Evolutionary conservation across 2,113 vertebrate species (phyloP).

Genomic region (Oenanthe oenanthe): DNA sequence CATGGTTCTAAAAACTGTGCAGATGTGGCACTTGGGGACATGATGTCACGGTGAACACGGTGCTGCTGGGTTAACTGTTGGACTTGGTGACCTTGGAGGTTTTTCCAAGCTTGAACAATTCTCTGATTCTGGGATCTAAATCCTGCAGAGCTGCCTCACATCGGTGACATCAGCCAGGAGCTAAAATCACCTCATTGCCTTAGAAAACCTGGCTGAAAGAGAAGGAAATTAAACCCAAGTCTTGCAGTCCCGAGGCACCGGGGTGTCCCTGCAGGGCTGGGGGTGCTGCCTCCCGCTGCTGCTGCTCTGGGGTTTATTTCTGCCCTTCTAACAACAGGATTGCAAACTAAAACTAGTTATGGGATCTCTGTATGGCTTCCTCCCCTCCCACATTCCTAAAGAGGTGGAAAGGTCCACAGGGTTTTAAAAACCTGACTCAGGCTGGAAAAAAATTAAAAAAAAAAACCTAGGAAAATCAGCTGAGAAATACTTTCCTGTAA

Average conservation of each 20-base stretch:
- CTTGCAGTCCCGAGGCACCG: not conserved
- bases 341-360: not conserved
- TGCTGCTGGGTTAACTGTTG: not conserved
- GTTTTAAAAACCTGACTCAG: constrained; percentile 4
- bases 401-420: not conserved
- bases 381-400: not conserved
- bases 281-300: not conserved
- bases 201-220: not conserved
- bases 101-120: not conserved
- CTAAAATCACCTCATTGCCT: not conserved
- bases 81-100: not conserved
- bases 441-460: not conserved
- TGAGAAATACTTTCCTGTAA: not conserved
- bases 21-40: not conserved
- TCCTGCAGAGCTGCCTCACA: not conserved
- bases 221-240: not conserved
- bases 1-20: not conserved
- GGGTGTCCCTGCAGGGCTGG: not conserved
- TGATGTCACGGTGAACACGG: fast-evolving
- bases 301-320: not conserved
- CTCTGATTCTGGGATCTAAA: not conserved
- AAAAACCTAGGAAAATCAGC: not conserved
- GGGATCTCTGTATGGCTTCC: not conserved
- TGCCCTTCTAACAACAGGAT: not conserved
- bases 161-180: not conserved